A percentile compares a stretch with the other conserved stretches of the same genome.
Conservation (phyloP, 1,140 invertebrate species). For the Papilio dardanus region DNA sequence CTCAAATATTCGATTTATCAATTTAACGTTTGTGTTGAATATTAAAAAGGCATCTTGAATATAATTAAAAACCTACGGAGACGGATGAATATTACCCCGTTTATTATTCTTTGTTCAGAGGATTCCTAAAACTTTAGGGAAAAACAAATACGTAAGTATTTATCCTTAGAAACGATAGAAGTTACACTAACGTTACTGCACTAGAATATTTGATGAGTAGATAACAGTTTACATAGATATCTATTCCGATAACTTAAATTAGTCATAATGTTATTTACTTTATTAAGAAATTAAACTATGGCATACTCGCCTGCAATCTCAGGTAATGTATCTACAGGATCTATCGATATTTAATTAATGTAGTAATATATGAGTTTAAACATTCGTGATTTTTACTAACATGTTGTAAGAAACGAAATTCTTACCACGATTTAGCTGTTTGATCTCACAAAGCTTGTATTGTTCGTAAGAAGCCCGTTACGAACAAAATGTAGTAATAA, state of each 20-base stretch:
- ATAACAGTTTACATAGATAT: neutral
- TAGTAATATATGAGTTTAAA: no score
- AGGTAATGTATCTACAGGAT: no score
- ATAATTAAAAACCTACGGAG: slow-evolving; percentile 7
- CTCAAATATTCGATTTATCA: slow-evolving; percentile 20
- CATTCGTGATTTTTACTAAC: no score
- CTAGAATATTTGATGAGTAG: slow-evolving; percentile 40
- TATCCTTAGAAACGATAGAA: slow-evolving; percentile 4
- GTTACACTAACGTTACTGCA: slow-evolving; percentile 34
- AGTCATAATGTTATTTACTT: neutral
- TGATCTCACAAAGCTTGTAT: no score
- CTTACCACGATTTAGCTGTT: no score
- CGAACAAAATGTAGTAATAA: neutral
- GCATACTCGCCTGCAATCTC: neutral
- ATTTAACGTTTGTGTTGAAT: slow-evolving; percentile 23
- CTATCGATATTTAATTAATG: no score
- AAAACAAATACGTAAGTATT: neutral
- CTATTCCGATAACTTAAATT: neutral
- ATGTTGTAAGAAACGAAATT: no score
- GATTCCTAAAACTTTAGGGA: slow-evolving; percentile 20
- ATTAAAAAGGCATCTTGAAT: slow-evolving; percentile 24
- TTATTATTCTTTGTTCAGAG: slow-evolving; percentile 18
- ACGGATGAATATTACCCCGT: neutral
- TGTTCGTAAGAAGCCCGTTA: no score
- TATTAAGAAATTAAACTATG: neutral